phyloP scores from a whole-genome alignment of 2,888 invertebrate genomes.

The Dione juno region DNA sequence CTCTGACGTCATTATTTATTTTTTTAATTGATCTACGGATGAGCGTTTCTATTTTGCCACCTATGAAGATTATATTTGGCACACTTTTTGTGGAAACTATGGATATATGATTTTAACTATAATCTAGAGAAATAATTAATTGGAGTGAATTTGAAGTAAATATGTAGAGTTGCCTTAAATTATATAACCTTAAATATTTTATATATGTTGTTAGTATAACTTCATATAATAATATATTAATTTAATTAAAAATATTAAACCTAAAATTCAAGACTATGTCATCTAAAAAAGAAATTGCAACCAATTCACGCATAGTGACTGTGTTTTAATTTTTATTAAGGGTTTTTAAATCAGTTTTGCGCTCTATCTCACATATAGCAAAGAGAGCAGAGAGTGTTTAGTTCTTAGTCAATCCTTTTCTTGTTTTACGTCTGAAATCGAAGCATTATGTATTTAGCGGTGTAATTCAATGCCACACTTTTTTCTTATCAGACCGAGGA shows the following conservation, averaged over 20 bases:
- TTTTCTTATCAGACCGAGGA: neutral
- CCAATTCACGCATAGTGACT: no score
- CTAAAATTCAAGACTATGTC: no score
- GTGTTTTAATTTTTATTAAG: no score
- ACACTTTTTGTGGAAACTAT: neutral
- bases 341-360: neutral
- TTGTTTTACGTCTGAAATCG: neutral
- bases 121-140: neutral
- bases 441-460: neutral
- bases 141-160: no score
- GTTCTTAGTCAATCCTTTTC: neutral
- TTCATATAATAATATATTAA: neutral
- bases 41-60: conserved; percentile 26
- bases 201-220: neutral
- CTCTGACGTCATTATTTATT: conserved; percentile 67
- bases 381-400: neutral
- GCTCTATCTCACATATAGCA: neutral
- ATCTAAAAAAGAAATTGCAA: no score
- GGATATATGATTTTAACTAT: neutral
- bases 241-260: no score
- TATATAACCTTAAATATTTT: no score
- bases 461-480: neutral
- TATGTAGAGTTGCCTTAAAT: no score
- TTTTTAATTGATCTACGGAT: conserved; percentile 49
- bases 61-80: conserved; percentile 11